These are phyloP conservation scores for Scaptomyza flava DNA, from an alignment of 2,888 invertebrate species.

Conservation along the genomic window DNA sequence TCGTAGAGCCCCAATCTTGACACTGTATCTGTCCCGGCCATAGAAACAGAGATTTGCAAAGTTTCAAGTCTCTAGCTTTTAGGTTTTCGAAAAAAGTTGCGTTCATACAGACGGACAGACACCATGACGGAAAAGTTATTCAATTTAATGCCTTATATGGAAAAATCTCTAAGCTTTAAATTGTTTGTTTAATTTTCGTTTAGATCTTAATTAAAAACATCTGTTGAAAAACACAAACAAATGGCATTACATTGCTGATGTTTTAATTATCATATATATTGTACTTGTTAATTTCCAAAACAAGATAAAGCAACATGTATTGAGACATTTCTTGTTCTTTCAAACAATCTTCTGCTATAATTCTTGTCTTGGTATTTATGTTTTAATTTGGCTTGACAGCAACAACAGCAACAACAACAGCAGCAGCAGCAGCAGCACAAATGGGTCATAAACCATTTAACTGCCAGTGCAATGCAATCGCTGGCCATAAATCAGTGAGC, in stretches of 20 bases:
- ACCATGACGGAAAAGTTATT: too few species aligned
- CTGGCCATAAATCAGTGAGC: slow-evolving; percentile 63
- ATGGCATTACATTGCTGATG: neutral
- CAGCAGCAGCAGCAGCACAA: neutral
- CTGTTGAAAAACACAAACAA: neutral
- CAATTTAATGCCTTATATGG: too few species aligned
- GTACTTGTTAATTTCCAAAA: slow-evolving; percentile 19
- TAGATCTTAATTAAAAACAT: neutral
- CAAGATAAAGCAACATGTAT: neutral
- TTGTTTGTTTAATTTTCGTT: neutral
- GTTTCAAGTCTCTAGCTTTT: too few species aligned
- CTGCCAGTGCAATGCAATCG: slow-evolving; percentile 68
- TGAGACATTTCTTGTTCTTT: neutral
- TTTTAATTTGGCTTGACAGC: slow-evolving; percentile 51
- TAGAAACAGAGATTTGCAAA: too few species aligned
- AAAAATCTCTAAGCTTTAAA: neutral
- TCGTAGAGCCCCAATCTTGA: too few species aligned
- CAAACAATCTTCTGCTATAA: neutral
- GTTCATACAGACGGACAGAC: too few species aligned
- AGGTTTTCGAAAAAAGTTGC: too few species aligned
- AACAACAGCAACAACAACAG: neutral
- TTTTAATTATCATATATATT: neutral
- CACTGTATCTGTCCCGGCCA: too few species aligned
- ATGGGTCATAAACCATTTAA: slow-evolving; percentile 58
- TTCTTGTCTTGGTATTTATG: slow-evolving; percentile 18